A percentile compares a stretch with the other conserved stretches of the same genome.
Conservation (phyloP, 2,888 invertebrate genomes). For the Thelaira solivaga region DNA sequence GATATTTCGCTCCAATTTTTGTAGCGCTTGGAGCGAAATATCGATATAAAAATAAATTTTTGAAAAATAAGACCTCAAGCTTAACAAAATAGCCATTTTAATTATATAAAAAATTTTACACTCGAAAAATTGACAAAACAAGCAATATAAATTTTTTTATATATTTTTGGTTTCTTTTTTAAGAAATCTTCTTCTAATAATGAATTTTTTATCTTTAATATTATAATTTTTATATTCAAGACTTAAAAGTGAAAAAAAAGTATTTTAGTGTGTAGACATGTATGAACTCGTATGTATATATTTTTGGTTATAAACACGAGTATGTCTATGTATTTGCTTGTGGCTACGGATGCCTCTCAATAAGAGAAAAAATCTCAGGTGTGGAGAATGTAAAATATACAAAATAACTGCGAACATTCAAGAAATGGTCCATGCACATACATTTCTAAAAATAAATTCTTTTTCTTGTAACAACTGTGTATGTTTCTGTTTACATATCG, state of each 20-base stretch:
- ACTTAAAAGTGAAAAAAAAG: too few species aligned
- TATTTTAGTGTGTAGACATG: too few species aligned
- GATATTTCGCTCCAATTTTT: too few species aligned
- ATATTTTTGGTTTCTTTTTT: not conserved
- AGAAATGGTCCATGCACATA: slow-evolving; percentile 56
- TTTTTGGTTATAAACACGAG: too few species aligned
- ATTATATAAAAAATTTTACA: slow-evolving; percentile 34
- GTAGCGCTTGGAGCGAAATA: too few species aligned
- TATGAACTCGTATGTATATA: too few species aligned
- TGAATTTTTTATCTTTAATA: slow-evolving; percentile 16
- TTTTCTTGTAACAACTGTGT: not conserved
- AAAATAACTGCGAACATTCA: slow-evolving; percentile 68
- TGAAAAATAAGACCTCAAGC: slow-evolving; percentile 30
- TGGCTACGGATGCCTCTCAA: not conserved
- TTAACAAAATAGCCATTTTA: slow-evolving; percentile 28
- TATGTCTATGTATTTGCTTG: not conserved
- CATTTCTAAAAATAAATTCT: slow-evolving; percentile 43
- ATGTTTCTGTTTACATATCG: not conserved
- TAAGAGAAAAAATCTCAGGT: slow-evolving; percentile 69
- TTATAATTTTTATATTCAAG: slow-evolving; percentile 13
- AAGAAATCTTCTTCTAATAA: not conserved
- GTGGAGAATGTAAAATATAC: slow-evolving; percentile 67
- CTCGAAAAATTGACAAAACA: slow-evolving; percentile 42
- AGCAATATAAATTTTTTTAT: too few species aligned
- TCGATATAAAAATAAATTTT: slow-evolving; percentile 11